phyloP scores from a whole-genome alignment of 1,140 invertebrate genomes.

The Meteorus sp. region DNA sequence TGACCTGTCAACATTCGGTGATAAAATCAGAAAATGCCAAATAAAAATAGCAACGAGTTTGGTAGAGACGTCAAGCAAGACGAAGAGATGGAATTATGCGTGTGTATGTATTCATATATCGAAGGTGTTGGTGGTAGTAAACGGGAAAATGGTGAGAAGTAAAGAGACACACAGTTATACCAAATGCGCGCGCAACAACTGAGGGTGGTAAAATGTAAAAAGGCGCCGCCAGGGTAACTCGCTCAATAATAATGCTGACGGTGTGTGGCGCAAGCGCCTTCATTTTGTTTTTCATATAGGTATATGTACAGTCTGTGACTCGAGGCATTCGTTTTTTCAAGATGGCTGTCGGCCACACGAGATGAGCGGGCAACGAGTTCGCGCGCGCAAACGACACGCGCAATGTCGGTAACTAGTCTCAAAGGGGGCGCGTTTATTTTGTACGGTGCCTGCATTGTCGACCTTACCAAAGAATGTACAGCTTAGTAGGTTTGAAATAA shows the following conservation, averaged over 20 bases:
- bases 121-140: constrained; percentile 24
- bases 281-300: constrained; percentile 55
- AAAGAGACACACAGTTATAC: constrained; percentile 10
- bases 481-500: too few relatives aligned
- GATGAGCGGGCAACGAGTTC: too few relatives aligned
- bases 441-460: constrained; percentile 47
- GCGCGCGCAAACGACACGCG: too few relatives aligned
- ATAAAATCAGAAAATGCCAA: too few relatives aligned
- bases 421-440: constrained; percentile 25
- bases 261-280: constrained; percentile 53
- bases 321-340: constrained; percentile 48
- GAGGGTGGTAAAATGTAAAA: constrained; percentile 45
- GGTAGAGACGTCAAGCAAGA: too few relatives aligned
- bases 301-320: constrained; percentile 24
- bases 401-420: constrained; percentile 42
- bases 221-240: constrained; percentile 42
- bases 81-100: too few relatives aligned
- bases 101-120: too few relatives aligned
- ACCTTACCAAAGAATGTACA: constrained; percentile 20
- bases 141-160: constrained; percentile 9
- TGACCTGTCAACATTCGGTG: too few relatives aligned
- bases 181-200: constrained; percentile 29
- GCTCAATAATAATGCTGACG: constrained; percentile 54
- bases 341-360: constrained; percentile 39
- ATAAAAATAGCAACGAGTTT: too few relatives aligned